Base-by-base conservation (phyloP, 2,888 invertebrate genomes). In the Thymelicus lineola region DNA sequence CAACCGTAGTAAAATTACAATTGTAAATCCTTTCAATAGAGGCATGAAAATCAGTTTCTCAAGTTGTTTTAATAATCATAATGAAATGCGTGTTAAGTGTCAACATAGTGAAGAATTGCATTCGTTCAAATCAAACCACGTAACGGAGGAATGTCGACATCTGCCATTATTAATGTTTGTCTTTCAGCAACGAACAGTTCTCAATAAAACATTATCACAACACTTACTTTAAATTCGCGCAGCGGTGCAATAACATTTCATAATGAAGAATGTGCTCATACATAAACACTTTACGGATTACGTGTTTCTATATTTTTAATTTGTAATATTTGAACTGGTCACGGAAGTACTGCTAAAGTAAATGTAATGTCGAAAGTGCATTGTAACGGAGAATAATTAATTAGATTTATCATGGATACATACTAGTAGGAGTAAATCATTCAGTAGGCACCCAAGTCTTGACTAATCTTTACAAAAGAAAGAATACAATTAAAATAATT, bases 271-370 rank as follows among this genome's bases (percentile, higher is more conserved):
- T 50, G 48, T 48, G 9, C 38, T 42, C 42, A 10, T 42, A 50
- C 48, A 17, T 50, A 50, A 50, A 50, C 50, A 50, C 15, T 50
- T 50, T 14, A 50, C 17, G 50, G 7, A 50, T 50, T 50, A 50
- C 50, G 50, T 50, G n/a, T 50, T 7, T 50, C 50, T 7, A 17
- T 17, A 17, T 1, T 50, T 46, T 50, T 17, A 50, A 50, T 9
- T 50, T 55, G 42, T 59, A 65, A 65, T 42, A 59, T 59, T 55
- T 28, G 17, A 17, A 42, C 35, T 61, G 50, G 15, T 50, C 14
- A 10, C 42, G 42, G 17, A 17, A 50, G 50, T 17, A 17, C 9
- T 50, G 17, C 17, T 17, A 50, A 50, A 17, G 17, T 50, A 50
- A 50, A 50, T 15, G 6, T n/a, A 7, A n/a, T 15, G 6, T 6